Base-by-base conservation (phyloP, 2,888 invertebrate species). In the Hypselothyrea guttata region DNA sequence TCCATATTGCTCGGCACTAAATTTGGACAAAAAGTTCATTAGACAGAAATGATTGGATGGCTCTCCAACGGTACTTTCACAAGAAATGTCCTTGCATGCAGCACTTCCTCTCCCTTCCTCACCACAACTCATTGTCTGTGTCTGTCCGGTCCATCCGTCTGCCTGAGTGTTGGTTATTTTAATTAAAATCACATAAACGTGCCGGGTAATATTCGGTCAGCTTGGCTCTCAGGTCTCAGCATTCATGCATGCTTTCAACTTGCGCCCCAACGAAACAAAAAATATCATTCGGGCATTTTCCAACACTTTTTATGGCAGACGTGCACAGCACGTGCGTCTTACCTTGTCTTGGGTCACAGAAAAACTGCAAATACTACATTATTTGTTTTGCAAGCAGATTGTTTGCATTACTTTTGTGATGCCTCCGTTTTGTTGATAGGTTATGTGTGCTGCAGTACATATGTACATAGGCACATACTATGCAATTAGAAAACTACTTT, bases 161-260 rank as follows among this genome's bases (percentile, higher is more conserved):
- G 12, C 15, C 16, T 16, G 9, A 16, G 58, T 69, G 42, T 74
- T 71, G 59, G 53, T 58, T 74, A 60, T 71, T 71, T 71, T 71
- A 71, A 71, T 71, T 71, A 71, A 71, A 71, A 70, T 75, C 65
- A 70, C 71, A 71, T 71, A 70, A 74, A 71, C 60, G 71, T 42
- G 45, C 28, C 46, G 53, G 31, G 53, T 41, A 67, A 46, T 22
- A 45, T 46, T 42, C 70, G 57, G 35, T 42, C 51, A 11, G 28
- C 37, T n/a, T 7, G 28, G 22, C 3, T 22, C 22, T 22, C 22
- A 22, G 22, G 22, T 22, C 22, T 22, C 22, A 22, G 22, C 22
- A 22, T 22, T 22, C 22, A 22, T 22, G 22, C 13, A 16, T 41
- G 51, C 22, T 27, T 30, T 13, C 4, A 31, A 7, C n/a, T 31